Conservation (phyloP, 2,888 invertebrate genomes). For the Ellobium chinense region DNA sequence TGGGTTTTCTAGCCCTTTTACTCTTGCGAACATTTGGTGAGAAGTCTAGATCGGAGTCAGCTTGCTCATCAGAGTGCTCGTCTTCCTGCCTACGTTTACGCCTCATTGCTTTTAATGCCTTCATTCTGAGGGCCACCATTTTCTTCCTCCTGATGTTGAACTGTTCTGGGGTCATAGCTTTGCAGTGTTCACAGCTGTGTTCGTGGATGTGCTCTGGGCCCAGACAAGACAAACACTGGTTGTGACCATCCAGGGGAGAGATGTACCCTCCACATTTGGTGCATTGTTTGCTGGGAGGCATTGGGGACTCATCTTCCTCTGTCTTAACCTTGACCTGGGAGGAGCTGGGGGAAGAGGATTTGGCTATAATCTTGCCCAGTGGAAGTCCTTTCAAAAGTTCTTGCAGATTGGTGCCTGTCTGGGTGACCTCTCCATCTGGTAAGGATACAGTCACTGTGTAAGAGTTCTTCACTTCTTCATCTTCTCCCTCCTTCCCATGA, state of each 20-base stretch:
- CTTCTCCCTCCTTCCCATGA: neutral
- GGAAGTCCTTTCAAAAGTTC: conserved; percentile 41
- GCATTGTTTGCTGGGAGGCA: conserved; percentile 26
- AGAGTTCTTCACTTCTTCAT: conserved; percentile 7
- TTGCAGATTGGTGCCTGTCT: conserved; percentile 38
- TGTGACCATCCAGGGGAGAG: conserved; percentile 42
- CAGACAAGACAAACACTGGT: conserved; percentile 30
- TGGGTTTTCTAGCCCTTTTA: conserved; percentile 41
- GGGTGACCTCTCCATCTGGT: conserved; percentile 37
- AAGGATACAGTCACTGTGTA: conserved; percentile 40
- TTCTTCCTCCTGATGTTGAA: conserved; percentile 40
- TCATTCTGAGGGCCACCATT: conserved; percentile 41
- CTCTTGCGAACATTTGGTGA: conserved; percentile 30
- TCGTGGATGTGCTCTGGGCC: conserved; percentile 41
- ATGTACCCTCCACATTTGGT: conserved; percentile 39
- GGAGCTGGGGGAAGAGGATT: neutral
- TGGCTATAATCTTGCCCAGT: conserved; percentile 29
- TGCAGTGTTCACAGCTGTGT: conserved; percentile 32
- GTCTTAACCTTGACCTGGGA: conserved; percentile 20
- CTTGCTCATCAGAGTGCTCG: neutral
- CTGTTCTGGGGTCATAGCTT: conserved; percentile 40
- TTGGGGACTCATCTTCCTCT: neutral
- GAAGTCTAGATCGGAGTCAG: conserved; percentile 18
- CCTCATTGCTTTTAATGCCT: conserved; percentile 42
- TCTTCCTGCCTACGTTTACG: conserved; percentile 23